Base-by-base conservation (phyloP, 1,140 invertebrate species). In the Conus betulinus region DNA sequence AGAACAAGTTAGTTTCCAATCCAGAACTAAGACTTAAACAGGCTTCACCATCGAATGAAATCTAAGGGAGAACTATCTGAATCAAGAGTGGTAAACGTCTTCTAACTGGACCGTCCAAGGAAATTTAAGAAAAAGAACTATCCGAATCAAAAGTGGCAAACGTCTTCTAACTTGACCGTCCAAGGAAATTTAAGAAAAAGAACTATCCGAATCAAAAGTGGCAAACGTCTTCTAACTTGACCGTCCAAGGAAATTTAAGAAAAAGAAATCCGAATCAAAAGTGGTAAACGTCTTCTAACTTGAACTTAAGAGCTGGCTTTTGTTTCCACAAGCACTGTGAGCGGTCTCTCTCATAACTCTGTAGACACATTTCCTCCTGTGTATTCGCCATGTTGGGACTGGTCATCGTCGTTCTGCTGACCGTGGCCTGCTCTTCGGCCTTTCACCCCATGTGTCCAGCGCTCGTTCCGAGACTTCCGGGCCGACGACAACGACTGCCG, bases 401-500 rank as follows among this genome's bases (percentile, higher is more conserved):
- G 23, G 25, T 52, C 23, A 17, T 39, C 23, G 51, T 39, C 20
- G 25, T 71, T 20, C 8, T 71, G 10, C 3, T 71, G 39, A 25
- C n/a, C 39, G 57, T 60, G 20, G 13, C 25, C 15, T 8, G 23
- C 63, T 25, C 63, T 5, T 60, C 13, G 15, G 84, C 84, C 17
- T n/a, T n/a, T 52, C 67, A 23, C 55, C 1, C 55, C 53, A 15
- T 74, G 84, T 51, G n/a, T 11, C n/a, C 63, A 85, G 67, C 71
- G 51, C 15, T 71, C 67, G 3, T 63, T 51, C 27, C n/a, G 17
- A 39, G 63, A 85, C 39, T 85, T 85, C 84, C 39, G 63, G 8
- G 39, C 84, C 4, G 84, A 85, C 39, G 63, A 74, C 10, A 85
- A 20, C 11, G 71, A 76, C 63, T 85, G 84, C 67, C 4, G 39